A percentile compares a stretch with the other conserved stretches of the same genome.
These are phyloP conservation scores for Rhyzopertha dominica DNA, from an alignment of 1,140 invertebrate species.

Conservation along the genomic window DNA sequence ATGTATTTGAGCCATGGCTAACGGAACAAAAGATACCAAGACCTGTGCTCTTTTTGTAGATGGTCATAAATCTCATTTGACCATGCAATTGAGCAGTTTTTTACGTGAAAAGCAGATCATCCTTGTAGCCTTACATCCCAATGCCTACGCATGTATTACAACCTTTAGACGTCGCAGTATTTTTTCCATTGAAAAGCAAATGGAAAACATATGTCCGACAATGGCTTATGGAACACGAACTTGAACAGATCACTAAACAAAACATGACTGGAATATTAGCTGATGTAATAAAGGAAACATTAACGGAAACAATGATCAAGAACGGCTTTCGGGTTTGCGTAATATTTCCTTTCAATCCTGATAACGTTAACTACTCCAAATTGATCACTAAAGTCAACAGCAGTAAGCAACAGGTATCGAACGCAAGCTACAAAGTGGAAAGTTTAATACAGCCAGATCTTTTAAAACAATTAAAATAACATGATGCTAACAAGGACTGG, in stretches of 20 bases:
- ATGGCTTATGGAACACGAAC: slow-evolving; percentile 24
- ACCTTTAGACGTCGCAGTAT: slow-evolving; percentile 34
- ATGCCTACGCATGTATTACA: slow-evolving; percentile 38
- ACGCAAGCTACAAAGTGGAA: too few species aligned
- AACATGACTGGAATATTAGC: slow-evolving; percentile 39
- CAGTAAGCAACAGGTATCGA: too few species aligned
- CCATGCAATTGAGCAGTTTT: slow-evolving; percentile 29
- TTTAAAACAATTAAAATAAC: too few species aligned
- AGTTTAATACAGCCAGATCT: too few species aligned
- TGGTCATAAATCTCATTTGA: slow-evolving; percentile 38
- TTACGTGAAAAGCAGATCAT: slow-evolving; percentile 34
- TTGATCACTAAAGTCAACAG: too few species aligned
- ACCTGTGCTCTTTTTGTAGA: slow-evolving; percentile 43
- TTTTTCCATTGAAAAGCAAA: slow-evolving; percentile 27
- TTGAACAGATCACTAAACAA: slow-evolving; percentile 29
- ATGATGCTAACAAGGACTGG: too few species aligned
- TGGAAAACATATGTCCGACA: slow-evolving; percentile 29
- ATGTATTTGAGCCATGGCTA: slow-evolving; percentile 38
- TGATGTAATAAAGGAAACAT: slow-evolving; percentile 20
- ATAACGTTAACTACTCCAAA: slow-evolving; percentile 25
- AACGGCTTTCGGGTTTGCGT: slow-evolving; percentile 25
- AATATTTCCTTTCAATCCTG: slow-evolving; percentile 24
- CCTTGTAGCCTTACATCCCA: slow-evolving; percentile 32
- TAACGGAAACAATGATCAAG: slow-evolving; percentile 9
- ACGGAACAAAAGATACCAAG: slow-evolving; percentile 21